Evolutionary conservation across 2,797 vertebrate species (phyloP).

Genomic region (Danionella dracula): DNA sequence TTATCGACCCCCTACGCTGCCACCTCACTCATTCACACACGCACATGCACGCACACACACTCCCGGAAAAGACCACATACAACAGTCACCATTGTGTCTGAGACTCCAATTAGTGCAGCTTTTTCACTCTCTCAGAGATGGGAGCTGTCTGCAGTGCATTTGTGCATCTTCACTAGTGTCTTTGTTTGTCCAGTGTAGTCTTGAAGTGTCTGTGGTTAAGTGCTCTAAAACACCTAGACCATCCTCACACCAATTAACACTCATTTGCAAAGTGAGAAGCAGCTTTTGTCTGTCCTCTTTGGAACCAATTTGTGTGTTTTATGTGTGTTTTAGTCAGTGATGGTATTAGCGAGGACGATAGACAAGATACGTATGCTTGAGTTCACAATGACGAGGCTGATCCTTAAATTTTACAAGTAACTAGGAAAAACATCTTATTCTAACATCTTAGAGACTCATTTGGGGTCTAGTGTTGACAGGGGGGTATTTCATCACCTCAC

Average conservation of each 20-base stretch:
- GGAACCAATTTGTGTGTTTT: constrained; percentile 22
- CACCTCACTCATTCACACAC: constrained; percentile 15
- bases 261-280: constrained; percentile 24
- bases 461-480: constrained; percentile 17
- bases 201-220: constrained; percentile 10
- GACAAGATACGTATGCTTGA: constrained; percentile 15
- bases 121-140: constrained; percentile 4
- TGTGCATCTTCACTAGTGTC: background rate
- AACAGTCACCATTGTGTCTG: constrained; percentile 11
- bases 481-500: constrained; percentile 14
- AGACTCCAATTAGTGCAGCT: constrained; percentile 29
- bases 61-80: background rate
- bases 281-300: background rate
- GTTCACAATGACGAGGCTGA: constrained; percentile 2
- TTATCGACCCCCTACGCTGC: background rate
- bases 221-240: constrained; percentile 3
- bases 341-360: constrained; percentile 11
- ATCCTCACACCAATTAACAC: constrained; percentile 32
- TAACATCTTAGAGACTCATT: constrained; percentile 13
- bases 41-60: constrained; percentile 10
- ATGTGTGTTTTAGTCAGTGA: constrained; percentile 3
- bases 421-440: background rate
- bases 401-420: constrained; percentile 14
- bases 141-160: constrained; percentile 2
- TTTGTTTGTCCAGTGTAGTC: constrained; percentile 5